Evolutionary conservation across 2,797 vertebrate species (phyloP).

Genomic region (Chrysolophus pictus): DNA sequence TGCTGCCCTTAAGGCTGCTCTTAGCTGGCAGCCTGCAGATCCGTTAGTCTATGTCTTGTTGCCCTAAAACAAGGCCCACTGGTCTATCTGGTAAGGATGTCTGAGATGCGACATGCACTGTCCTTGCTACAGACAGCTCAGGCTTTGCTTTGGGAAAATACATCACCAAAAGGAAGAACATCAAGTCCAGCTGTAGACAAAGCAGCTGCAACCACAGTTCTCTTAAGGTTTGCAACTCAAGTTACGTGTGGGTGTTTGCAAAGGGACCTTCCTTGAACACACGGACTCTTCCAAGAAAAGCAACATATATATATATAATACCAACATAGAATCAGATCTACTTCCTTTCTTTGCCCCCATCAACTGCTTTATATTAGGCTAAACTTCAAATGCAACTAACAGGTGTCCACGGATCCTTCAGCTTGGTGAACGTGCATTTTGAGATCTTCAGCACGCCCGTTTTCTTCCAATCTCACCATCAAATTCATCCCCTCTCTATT

Average conservation of each 20-base stretch:
- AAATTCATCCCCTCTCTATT: background rate
- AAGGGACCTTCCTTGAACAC: background rate
- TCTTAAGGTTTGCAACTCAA: background rate
- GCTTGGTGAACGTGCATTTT: no score
- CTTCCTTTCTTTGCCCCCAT: background rate
- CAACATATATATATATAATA: no score
- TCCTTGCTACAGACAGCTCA: background rate
- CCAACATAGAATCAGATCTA: background rate
- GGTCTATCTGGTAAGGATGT: background rate
- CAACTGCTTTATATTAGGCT: background rate
- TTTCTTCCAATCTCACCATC: background rate
- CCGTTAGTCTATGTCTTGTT: background rate
- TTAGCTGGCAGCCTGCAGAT: background rate
- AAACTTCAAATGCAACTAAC: background rate
- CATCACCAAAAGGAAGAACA: background rate
- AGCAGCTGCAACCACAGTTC: background rate
- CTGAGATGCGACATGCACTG: accelerated
- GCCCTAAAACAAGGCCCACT: background rate
- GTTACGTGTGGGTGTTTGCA: background rate
- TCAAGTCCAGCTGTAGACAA: background rate
- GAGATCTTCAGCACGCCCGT: no score
- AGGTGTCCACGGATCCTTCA: background rate
- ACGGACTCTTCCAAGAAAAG: background rate
- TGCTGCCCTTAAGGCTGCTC: background rate
- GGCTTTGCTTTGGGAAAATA: background rate